Evolutionary conservation across 2,888 invertebrate species (phyloP).

Genomic region (Cephus rjabovi): DNA sequence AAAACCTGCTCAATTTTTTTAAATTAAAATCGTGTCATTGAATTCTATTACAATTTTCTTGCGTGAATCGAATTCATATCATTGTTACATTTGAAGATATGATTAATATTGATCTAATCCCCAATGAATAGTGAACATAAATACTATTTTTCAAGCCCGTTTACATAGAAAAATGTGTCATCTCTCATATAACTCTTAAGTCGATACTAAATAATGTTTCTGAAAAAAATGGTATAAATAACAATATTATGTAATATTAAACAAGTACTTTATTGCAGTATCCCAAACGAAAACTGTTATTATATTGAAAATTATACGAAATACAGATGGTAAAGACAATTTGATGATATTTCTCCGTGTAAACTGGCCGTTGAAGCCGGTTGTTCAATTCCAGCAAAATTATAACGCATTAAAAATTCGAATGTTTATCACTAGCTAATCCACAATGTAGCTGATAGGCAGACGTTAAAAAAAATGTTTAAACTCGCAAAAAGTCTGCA

Average conservation of each 20-base stretch:
- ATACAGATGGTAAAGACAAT: not conserved
- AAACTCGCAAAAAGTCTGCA: no score
- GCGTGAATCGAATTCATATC: not conserved
- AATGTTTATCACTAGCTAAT: no score
- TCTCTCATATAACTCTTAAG: not conserved
- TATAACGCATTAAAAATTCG: no score
- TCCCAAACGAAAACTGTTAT: not conserved
- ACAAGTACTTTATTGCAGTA: not conserved
- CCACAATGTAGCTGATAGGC: no score
- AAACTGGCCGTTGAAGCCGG: no score
- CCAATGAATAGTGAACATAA: not conserved
- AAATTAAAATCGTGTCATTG: not conserved
- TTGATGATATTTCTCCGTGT: no score
- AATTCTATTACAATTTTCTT: not conserved
- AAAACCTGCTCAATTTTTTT: not conserved
- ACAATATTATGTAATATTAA: not conserved
- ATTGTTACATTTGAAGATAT: not conserved
- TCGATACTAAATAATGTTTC: not conserved
- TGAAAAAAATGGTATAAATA: not conserved
- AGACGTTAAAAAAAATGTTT: no score
- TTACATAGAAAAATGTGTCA: not conserved
- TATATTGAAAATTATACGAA: conserved; percentile 6
- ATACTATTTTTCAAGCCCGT: not conserved
- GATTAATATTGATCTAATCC: not conserved
- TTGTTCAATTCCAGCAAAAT: no score